These are phyloP conservation scores for Irena cyanogastra DNA, from an alignment of 2,113 vertebrate genomes.

Conservation along the genomic window DNA sequence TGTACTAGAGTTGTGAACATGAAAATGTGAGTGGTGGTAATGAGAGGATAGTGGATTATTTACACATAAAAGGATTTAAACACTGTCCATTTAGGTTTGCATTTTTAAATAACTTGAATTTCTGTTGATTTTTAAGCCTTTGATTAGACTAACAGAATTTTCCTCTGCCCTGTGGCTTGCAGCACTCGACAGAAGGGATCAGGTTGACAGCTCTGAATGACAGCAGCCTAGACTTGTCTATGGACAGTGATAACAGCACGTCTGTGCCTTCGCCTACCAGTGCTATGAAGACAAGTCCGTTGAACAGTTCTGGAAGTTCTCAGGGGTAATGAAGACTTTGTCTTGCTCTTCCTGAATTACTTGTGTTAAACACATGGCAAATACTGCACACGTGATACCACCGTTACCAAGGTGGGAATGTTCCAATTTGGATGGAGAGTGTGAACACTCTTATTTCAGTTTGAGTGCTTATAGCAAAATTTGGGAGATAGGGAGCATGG, in stretches of 20 bases:
- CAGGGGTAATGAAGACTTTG: constrained; percentile 72
- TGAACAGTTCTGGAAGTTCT: constrained; percentile 81
- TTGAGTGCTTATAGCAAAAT: background rate
- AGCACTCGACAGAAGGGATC: constrained; percentile 85
- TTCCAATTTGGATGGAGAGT: background rate
- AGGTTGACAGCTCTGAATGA: constrained; percentile 78
- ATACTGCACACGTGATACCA: background rate
- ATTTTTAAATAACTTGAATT: background rate
- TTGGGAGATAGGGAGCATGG: background rate
- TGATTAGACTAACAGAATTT: background rate
- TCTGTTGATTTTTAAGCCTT: background rate
- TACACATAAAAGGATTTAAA: background rate
- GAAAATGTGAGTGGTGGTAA: background rate
- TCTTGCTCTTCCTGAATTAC: background rate
- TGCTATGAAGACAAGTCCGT: constrained; percentile 76
- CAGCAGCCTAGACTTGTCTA: constrained; percentile 83
- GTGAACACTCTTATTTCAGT: background rate
- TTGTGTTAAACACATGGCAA: background rate
- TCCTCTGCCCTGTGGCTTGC: constrained; percentile 29
- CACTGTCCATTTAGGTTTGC: background rate
- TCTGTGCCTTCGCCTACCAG: constrained; percentile 87
- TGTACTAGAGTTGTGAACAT: background rate
- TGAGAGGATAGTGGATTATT: background rate
- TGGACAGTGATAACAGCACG: constrained; percentile 93
- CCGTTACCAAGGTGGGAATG: background rate